phyloP scores from a whole-genome alignment of 92 coral and sea anemone genomes.

The Heliopora coerulea region DNA sequence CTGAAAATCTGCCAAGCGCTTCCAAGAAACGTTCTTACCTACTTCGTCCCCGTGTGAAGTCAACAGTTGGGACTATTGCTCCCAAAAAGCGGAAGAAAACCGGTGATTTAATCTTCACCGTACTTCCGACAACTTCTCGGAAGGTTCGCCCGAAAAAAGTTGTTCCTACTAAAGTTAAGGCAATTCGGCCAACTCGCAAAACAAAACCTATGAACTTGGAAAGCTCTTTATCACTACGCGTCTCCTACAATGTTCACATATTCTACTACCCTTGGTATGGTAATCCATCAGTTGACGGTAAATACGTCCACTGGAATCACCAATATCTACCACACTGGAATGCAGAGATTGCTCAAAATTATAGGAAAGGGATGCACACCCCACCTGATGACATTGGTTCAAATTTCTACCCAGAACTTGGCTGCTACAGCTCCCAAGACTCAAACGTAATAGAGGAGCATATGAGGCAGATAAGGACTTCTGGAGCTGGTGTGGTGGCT shows the following conservation, averaged over 20 bases:
- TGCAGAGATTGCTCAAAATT: conserved; percentile 59
- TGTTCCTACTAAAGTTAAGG: no score
- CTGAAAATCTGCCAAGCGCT: background rate
- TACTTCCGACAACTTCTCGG: no score
- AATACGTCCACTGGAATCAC: conserved; percentile 92
- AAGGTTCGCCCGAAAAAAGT: no score
- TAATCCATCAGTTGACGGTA: conserved; percentile 72
- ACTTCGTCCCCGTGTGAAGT: background rate
- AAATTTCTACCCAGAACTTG: conserved; percentile 87
- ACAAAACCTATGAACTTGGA: no score
- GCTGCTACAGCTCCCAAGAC: conserved; percentile 86
- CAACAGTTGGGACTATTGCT: no score
- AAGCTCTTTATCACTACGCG: conserved; percentile 41
- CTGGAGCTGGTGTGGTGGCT: conserved; percentile 88
- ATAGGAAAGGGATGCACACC: conserved; percentile 57
- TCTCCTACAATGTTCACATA: conserved; percentile 79
- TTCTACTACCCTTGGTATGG: conserved; percentile 99
- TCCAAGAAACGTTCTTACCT: background rate
- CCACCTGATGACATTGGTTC: conserved; percentile 97
- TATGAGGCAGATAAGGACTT: conserved; percentile 79
- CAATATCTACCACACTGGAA: conserved; percentile 86
- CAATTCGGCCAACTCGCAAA: no score
- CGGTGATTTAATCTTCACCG: no score
- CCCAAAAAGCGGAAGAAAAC: no score
- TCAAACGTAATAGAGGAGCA: conserved; percentile 70